Evolutionary conservation across 1,140 invertebrate genomes (phyloP), one percentile per base, ranked within the genome.

Genomic region (Neodiprion virginianus): DNA sequence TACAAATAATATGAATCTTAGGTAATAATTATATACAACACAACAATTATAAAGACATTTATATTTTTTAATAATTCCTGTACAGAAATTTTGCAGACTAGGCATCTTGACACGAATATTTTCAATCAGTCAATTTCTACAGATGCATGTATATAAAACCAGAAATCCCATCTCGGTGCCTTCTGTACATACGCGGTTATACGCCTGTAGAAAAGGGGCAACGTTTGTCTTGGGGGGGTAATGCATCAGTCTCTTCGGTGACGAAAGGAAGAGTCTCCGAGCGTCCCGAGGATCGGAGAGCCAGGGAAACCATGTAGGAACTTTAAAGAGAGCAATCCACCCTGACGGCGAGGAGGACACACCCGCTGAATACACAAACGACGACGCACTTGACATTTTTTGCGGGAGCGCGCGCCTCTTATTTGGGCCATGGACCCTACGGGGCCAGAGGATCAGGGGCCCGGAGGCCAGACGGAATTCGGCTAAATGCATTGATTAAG

Each of bases 401-500:
- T 86, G 84, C 78, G 69, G 73, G 73, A 73, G 80, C 82, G 82
- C 82, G 82, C 80, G 82, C 81, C 83, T 88, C 87, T 88, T 88
- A 87, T 88, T 88, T 88, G 82, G 85, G 79, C 53, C 53, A 61
- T 12, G 53, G 28, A 5, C 28, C 28, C 28, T 17, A 61, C 11
- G 53, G 28, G 5, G 5, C 28, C 28, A 40, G 28, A 40, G 28
- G 28, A 40, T 12, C 53, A 4, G 11, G 53, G 53, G 28, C 28
- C 28, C 28, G 28, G 28, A 61, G 53, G 53, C 83, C 86, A 87
- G 87, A 86, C 85, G 85, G 87, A 88, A 88, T 88, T 88, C 87
- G 83, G 84, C 82, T 88, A 88, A 88, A 88, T 88, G 86, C 86
- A 88, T 88, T 88, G 87, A 88, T 88, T 88, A 88, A 88, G 85